Conservation (phyloP, 2,888 invertebrate species). For the Aspidapion aeneum region DNA sequence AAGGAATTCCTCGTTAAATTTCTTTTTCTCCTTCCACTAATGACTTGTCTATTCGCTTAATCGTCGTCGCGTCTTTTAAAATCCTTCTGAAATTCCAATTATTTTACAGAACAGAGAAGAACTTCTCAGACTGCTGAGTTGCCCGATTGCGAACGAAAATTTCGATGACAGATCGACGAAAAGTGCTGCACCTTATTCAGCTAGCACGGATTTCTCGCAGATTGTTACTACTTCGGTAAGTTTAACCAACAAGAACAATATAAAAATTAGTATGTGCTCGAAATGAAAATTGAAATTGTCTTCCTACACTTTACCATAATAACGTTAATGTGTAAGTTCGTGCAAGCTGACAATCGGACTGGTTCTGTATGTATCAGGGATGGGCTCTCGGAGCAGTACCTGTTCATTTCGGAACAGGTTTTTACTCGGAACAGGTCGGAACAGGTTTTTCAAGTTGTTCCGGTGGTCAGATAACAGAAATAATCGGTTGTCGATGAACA, state of each 20-base stretch:
- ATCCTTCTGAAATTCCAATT: not conserved
- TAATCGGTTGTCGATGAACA: no score
- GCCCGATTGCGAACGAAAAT: slow-evolving; percentile 47
- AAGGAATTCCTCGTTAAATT: not conserved
- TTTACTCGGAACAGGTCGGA: no score
- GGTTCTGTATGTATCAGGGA: no score
- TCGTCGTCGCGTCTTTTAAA: not conserved
- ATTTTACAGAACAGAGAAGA: slow-evolving; percentile 58
- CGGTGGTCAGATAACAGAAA: no score
- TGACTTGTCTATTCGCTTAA: not conserved
- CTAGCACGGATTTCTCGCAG: slow-evolving; percentile 14
- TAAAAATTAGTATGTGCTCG: not conserved
- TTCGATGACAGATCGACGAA: slow-evolving; percentile 37
- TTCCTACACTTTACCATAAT: no score
- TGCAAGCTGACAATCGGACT: no score
- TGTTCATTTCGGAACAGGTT: no score
- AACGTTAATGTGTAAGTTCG: no score
- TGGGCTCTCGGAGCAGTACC: no score
- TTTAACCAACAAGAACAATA: slow-evolving; percentile 14
- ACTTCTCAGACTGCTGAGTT: slow-evolving; percentile 57
- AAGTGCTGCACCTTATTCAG: slow-evolving; percentile 13
- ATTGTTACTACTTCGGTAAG: slow-evolving; percentile 16
- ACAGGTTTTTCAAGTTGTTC: no score
- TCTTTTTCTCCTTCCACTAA: not conserved
- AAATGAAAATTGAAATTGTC: not conserved